Evolutionary conservation across 2,797 vertebrate species (phyloP), one percentile per base, ranked within the genome.

Genomic region (Epinephelus coioides): DNA sequence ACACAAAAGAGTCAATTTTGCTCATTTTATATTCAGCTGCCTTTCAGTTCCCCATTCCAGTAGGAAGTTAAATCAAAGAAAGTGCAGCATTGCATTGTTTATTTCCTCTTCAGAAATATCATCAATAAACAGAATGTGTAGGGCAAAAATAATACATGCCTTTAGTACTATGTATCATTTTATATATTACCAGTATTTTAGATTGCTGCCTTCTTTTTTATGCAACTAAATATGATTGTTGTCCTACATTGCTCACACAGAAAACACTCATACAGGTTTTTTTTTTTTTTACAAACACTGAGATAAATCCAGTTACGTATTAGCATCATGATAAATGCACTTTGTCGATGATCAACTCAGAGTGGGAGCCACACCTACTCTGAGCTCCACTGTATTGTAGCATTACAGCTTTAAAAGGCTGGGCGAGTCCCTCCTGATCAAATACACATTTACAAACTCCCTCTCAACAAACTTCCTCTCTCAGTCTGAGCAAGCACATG

Each of bases 341-440:
- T 84, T 50, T 64, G 80, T 81, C 53, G 40, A 91, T 87, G 44
- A 89, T 85, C 71, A 79, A 61, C 88, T 55, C 27, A 7, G n/a
- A 15, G 43, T 18, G 5, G 0, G 23, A 65, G 72, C 83, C 91
- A 91, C 91, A 56, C 89, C 91, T 79, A 27, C 21, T 27, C 56
- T 30, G 34, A 55, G 46, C 51, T 0, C 4, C 21, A 9, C 44
- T 50, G 14, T 59, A 77, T 38, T 25, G 55, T 62, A 38, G 70
- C 43, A 0, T 9, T 76, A 23, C 46, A 53, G 73, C 90, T 90
- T 91, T 93, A 94, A 93, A 92, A 91, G 86, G 85, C 68, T 59
- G 75, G 65, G 25, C 51, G 44, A 46, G 82, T 85, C 68, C 70
- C 56, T 78, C 67, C 49, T 69, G 10, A 50, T 57, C 64, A 74